Conservation (phyloP, 2,888 invertebrate species). For the Mesorhabditis belari region DNA sequence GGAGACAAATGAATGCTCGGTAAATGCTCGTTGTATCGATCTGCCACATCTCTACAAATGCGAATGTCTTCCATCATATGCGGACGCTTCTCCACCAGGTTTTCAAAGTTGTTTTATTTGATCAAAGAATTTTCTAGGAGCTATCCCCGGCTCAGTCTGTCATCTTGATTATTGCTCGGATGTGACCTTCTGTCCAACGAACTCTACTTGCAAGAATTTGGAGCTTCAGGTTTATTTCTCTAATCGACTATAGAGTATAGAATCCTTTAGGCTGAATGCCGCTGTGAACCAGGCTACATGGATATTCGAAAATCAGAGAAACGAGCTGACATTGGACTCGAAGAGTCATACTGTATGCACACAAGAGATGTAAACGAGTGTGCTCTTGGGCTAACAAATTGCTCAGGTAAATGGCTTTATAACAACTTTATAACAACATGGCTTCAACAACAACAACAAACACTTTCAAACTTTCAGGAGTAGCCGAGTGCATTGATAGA, state of each 20-base stretch:
- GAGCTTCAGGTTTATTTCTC: too few species aligned
- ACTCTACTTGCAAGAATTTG: slow-evolving; percentile 83
- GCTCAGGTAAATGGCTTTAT: slow-evolving; percentile 27
- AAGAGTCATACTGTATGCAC: slow-evolving; percentile 40
- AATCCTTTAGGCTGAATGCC: slow-evolving; percentile 81
- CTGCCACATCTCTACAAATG: slow-evolving; percentile 51
- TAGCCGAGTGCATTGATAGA: slow-evolving; percentile 50
- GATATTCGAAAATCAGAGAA: slow-evolving; percentile 55
- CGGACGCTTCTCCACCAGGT: slow-evolving; percentile 45
- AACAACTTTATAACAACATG: background rate
- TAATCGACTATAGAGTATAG: too few species aligned
- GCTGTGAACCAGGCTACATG: slow-evolving; percentile 80
- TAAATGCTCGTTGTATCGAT: slow-evolving; percentile 51
- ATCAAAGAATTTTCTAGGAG: background rate
- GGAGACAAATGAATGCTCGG: slow-evolving; percentile 41
- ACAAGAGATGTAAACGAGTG: slow-evolving; percentile 51
- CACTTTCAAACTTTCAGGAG: slow-evolving; percentile 10
- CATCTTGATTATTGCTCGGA: slow-evolving; percentile 50
- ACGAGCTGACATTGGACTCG: slow-evolving; percentile 35
- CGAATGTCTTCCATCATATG: slow-evolving; percentile 47
- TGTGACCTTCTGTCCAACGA: slow-evolving; percentile 74
- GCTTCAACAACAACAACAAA: too few species aligned
- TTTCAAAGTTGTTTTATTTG: background rate
- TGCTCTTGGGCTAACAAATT: slow-evolving; percentile 51
- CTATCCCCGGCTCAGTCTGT: slow-evolving; percentile 25